A percentile compares a stretch with the other conserved stretches of the same genome.
Conservation (phyloP, 2,888 invertebrate species). For the Pristionchus entomophagus region DNA sequence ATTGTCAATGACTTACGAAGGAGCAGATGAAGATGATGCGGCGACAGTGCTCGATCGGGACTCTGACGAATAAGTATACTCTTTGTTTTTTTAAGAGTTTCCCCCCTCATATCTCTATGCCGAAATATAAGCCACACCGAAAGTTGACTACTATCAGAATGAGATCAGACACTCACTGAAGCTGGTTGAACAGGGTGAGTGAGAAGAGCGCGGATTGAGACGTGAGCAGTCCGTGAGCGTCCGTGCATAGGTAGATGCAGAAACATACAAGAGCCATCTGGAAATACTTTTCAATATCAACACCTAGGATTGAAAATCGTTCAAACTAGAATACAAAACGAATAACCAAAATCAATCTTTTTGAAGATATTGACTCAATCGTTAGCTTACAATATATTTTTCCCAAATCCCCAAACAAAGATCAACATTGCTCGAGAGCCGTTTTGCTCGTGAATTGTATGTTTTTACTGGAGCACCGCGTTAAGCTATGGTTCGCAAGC, state of each 20-base stretch:
- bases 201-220: slow-evolving; percentile 78
- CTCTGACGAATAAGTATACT: slow-evolving; percentile 41
- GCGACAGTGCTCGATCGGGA: slow-evolving; percentile 51
- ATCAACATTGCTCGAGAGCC: too few relatives aligned
- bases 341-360: background rate
- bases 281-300: too few relatives aligned
- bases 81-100: too few relatives aligned
- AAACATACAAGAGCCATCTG: slow-evolving; percentile 87
- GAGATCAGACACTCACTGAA: background rate
- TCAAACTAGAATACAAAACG: background rate
- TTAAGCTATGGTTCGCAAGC: too few relatives aligned
- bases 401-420: background rate
- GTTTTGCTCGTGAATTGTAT: too few relatives aligned
- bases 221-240: slow-evolving; percentile 83
- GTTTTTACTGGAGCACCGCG: too few relatives aligned
- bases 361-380: too few relatives aligned
- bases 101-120: too few relatives aligned
- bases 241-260: slow-evolving; percentile 84
- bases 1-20: slow-evolving; percentile 66
- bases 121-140: background rate
- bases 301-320: too few relatives aligned
- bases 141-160: background rate
- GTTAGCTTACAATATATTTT: background rate
- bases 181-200: slow-evolving; percentile 66
- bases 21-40: background rate